Base-by-base conservation (phyloP, 2,797 vertebrate species). In the Muraenolepis orangiensis region DNA sequence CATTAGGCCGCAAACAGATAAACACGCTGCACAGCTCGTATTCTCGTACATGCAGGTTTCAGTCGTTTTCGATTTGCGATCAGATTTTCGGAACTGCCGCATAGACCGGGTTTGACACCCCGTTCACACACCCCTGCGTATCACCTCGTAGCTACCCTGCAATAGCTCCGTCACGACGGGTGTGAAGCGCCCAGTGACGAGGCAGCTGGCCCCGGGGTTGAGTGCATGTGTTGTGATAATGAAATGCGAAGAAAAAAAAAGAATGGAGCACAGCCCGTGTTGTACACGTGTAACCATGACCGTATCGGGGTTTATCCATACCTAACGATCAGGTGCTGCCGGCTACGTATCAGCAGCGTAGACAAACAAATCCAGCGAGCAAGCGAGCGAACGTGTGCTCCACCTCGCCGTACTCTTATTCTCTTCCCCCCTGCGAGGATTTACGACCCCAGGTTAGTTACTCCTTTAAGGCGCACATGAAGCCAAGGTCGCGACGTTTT, bases 401-500 rank as follows among this genome's bases (percentile, higher is more conserved):
- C 57, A 26, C n/a, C n/a, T 61, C 57, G 23, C 23, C n/a, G 23
- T 57, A 57, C 20, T 57, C 57, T 61, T 26, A 10, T 57, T 23
- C 51, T 26, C 10, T 26, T n/a, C n/a, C n/a, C n/a, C 57, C n/a
- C 57, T 61, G n/a, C 23, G n/a, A 61, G 23, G n/a, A 26, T 81
- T 78, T 74, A 77, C 77, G 72, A 64, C 14, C 70, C 78, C 80
- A 70, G 14, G 72, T 70, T 66, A 12, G 32, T 64, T 86, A 81
- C 78, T 84, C 74, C 77, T 86, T 81, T 86, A 36, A 86, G 78
- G 2, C 82, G 78, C 67, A 85, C 82, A 69, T 82, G 80, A 69
- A 85, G 78, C 82, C 85, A 85, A 83, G 82, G 85, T 87, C 83
- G 85, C 42, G 69, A 74, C 72, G 85, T 78, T 42, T 82, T 79